A percentile compares a stretch with the other conserved stretches of the same genome.
These are phyloP conservation scores for Polyommatus iphigenia DNA, from an alignment of 2,888 invertebrate genomes.

Conservation along the genomic window DNA sequence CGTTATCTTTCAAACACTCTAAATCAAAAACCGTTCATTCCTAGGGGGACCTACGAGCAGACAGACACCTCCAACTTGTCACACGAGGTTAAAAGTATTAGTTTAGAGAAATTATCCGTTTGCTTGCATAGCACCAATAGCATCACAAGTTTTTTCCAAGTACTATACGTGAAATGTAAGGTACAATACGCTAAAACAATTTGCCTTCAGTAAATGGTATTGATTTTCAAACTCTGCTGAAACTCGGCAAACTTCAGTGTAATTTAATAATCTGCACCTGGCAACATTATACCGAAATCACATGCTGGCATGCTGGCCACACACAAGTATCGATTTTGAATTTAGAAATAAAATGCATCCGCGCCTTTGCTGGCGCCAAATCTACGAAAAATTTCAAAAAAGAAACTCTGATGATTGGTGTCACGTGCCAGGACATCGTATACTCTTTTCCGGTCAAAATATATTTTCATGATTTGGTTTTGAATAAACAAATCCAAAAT, in stretches of 20 bases:
- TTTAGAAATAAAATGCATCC: conserved; percentile 23
- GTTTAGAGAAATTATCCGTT: too few species aligned
- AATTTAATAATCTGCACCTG: neutral
- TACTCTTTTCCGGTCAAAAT: neutral
- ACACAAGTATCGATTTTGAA: conserved; percentile 12
- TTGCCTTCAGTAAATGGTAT: neutral
- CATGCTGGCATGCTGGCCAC: neutral
- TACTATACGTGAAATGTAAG: too few species aligned
- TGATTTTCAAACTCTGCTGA: neutral
- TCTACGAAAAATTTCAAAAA: conserved; percentile 11
- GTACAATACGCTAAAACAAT: neutral
- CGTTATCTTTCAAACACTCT: too few species aligned
- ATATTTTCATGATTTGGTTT: neutral
- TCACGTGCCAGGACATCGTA: neutral
- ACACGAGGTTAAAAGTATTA: too few species aligned
- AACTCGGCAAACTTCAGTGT: neutral
- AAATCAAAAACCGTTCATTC: too few species aligned
- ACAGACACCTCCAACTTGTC: too few species aligned
- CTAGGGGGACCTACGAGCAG: too few species aligned
- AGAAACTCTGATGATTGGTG: neutral
- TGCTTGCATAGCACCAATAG: too few species aligned
- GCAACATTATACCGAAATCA: neutral
- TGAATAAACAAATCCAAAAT: neutral
- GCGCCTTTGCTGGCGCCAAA: neutral
- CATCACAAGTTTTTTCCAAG: too few species aligned